A percentile compares a stretch with the other conserved stretches of the same genome.
Evolutionary conservation across 2,797 vertebrate genomes (phyloP).

Genomic region (Typhlichthys eigenmanni): DNA sequence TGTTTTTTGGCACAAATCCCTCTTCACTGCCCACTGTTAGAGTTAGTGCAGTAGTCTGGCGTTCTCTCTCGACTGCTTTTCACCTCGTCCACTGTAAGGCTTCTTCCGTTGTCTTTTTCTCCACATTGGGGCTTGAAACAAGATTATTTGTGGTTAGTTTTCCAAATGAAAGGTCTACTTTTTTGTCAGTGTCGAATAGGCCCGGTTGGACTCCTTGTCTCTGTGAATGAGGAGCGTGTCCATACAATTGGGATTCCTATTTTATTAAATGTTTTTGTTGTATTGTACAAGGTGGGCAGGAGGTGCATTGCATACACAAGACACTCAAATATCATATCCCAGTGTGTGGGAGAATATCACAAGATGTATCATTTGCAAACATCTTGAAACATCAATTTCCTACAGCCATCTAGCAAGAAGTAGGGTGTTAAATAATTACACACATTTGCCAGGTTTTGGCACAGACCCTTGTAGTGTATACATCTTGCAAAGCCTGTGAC

Average conservation of each 20-base stretch:
- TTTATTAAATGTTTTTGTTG: slow-evolving; percentile 30
- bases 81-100: slow-evolving; percentile 84
- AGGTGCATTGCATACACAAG: slow-evolving; percentile 23
- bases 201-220: slow-evolving; percentile 72
- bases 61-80: slow-evolving; percentile 85
- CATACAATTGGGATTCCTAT: slow-evolving; percentile 72
- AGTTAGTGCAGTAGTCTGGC: slow-evolving; percentile 81
- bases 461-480: too few species aligned
- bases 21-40: slow-evolving; percentile 73
- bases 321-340: slow-evolving; percentile 11
- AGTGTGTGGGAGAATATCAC: slow-evolving; percentile 21
- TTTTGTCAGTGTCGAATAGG: slow-evolving; percentile 37
- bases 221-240: slow-evolving; percentile 78
- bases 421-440: too few species aligned
- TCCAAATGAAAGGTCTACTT: slow-evolving; percentile 52
- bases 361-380: slow-evolving; percentile 16
- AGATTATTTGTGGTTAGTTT: slow-evolving; percentile 59
- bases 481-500: too few species aligned
- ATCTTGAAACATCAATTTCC: too few species aligned
- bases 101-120: slow-evolving; percentile 74
- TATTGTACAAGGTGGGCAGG: slow-evolving; percentile 25
- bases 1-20: slow-evolving; percentile 84
- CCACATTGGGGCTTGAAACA: slow-evolving; percentile 82
- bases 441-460: too few species aligned
- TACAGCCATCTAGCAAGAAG: too few species aligned